Conservation (phyloP, 2,888 invertebrate genomes). For the Arge pagana region DNA sequence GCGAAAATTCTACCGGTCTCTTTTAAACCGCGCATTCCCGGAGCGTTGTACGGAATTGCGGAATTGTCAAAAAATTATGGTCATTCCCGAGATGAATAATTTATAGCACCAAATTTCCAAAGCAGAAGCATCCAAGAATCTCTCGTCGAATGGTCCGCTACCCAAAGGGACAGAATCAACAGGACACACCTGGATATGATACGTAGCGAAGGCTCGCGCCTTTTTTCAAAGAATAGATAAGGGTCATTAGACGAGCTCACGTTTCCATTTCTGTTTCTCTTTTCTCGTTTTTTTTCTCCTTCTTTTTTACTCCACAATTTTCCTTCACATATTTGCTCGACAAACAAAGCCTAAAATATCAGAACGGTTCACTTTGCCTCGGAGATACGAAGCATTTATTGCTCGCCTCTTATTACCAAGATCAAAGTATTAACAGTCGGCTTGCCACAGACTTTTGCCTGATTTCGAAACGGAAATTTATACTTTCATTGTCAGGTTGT, state of each 20-base stretch:
- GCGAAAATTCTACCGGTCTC: too few relatives aligned
- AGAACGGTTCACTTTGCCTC: constrained; percentile 22
- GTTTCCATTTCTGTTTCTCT: constrained; percentile 1
- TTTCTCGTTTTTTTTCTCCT: neutral
- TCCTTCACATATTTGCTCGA: constrained; percentile 25
- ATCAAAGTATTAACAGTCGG: constrained; percentile 4
- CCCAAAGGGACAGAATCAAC: too few relatives aligned
- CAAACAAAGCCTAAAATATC: constrained; percentile 30
- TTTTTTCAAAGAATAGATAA: constrained; percentile 30
- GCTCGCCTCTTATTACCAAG: constrained; percentile 1
- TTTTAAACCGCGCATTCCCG: too few relatives aligned
- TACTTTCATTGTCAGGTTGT: too few relatives aligned
- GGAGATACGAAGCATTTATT: constrained; percentile 15
- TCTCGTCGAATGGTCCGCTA: constrained; percentile 21
- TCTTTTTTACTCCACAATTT: constrained; percentile 12
- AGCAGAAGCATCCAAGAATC: too few relatives aligned
- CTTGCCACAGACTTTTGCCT: too few relatives aligned
- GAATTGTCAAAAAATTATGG: too few relatives aligned
- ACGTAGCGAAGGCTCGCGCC: too few relatives aligned
- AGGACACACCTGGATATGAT: constrained; percentile 21
- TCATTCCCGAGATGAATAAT: too few relatives aligned
- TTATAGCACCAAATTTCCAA: too few relatives aligned
- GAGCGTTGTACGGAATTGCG: too few relatives aligned
- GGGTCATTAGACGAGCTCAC: constrained; percentile 25
- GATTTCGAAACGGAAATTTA: too few relatives aligned